A percentile compares a stretch with the other conserved stretches of the same genome.
These are phyloP conservation scores for Picus viridis DNA, from an alignment of 2,797 vertebrate genomes.

Conservation along the genomic window DNA sequence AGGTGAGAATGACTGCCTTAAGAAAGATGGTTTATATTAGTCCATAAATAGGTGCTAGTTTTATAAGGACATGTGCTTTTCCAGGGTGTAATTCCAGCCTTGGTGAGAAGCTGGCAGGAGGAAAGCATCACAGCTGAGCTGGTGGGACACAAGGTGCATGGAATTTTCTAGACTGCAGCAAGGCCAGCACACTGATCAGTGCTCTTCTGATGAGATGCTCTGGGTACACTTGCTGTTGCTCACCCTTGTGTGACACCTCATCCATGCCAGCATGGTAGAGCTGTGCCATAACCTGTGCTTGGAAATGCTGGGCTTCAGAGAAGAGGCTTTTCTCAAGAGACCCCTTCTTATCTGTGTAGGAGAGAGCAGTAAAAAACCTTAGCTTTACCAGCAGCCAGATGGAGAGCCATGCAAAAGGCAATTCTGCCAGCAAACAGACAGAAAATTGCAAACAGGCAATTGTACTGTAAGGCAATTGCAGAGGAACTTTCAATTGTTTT, in stretches of 20 bases:
- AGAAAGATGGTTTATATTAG: background rate
- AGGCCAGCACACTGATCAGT: background rate
- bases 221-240: background rate
- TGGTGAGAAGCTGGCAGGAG: background rate
- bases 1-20: background rate
- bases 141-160: accelerated
- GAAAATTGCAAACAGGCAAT: no score
- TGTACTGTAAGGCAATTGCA: background rate
- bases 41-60: background rate
- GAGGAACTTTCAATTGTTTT: background rate
- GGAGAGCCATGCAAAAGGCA: background rate
- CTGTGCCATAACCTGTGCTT: background rate
- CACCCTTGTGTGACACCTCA: background rate
- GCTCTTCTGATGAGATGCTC: background rate
- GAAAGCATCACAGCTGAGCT: background rate
- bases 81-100: background rate
- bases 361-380: background rate
- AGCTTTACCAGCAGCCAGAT: background rate
- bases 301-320: background rate
- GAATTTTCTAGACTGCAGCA: background rate
- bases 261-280: background rate
- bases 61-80: background rate
- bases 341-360: accelerated
- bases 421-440: background rate
- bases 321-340: background rate